A percentile compares a stretch with the other conserved stretches of the same genome.
These are phyloP conservation scores for Craterocephalus amniculus DNA, from an alignment of 2,797 vertebrate species.

Conservation along the genomic window DNA sequence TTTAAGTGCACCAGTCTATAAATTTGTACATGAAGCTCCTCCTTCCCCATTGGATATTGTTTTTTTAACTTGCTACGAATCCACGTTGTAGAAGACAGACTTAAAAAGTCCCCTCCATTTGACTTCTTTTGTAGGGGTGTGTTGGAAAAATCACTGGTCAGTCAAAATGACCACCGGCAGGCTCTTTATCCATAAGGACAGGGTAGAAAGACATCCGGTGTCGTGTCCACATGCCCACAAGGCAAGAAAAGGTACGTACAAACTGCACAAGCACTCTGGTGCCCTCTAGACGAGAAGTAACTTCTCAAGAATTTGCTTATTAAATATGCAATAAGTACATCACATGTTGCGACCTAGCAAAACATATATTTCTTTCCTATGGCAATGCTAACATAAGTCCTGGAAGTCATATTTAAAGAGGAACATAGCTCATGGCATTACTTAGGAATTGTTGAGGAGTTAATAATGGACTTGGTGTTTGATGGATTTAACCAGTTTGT, in stretches of 20 bases:
- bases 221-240: constrained; percentile 55
- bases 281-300: constrained; percentile 31
- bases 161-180: constrained; percentile 57
- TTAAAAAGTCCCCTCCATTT: constrained; percentile 64
- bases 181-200: constrained; percentile 69
- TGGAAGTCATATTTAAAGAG: constrained; percentile 14
- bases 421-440: constrained; percentile 8
- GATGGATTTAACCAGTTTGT: constrained; percentile 9
- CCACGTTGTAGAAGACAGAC: constrained; percentile 25
- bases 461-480: background rate
- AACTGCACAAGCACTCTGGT: constrained; percentile 23
- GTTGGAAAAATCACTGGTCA: constrained; percentile 69
- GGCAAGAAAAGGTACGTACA: constrained; percentile 61
- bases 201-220: constrained; percentile 67
- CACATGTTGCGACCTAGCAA: background rate
- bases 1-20: background rate
- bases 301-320: constrained; percentile 29
- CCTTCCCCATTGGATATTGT: constrained; percentile 12
- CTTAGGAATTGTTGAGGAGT: constrained; percentile 26
- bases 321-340: constrained; percentile 6
- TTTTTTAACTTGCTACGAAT: constrained; percentile 21
- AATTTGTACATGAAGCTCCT: constrained; percentile 4
- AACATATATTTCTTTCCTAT: background rate
- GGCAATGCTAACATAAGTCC: background rate
- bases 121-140: constrained; percentile 70